phyloP scores from a whole-genome alignment of 1,140 invertebrate species.

The Meloidogyne floridensis region DNA sequence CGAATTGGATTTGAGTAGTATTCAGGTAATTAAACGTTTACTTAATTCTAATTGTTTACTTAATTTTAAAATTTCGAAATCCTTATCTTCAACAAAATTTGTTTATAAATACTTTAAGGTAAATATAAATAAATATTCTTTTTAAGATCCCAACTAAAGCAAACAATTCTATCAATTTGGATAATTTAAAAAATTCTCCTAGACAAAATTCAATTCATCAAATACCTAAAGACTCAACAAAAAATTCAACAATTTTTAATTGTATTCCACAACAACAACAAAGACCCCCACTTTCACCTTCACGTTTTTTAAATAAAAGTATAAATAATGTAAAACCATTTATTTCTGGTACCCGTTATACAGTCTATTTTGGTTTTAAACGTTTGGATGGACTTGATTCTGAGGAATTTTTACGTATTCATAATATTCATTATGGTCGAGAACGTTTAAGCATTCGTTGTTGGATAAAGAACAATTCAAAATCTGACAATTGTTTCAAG shows the following conservation, averaged over 20 bases:
- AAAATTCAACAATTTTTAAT: background rate
- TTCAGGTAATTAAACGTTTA: background rate
- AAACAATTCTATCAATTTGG: background rate
- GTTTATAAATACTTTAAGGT: too few species aligned
- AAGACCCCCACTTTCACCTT: constrained; percentile 2
- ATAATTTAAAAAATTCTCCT: background rate
- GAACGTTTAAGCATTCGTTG: constrained; percentile 25
- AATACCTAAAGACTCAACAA: background rate
- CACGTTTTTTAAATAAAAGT: background rate
- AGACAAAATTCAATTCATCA: background rate
- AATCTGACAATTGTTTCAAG: constrained; percentile 5
- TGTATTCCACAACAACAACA: background rate
- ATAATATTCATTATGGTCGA: constrained; percentile 11
- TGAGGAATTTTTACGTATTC: constrained; percentile 17
- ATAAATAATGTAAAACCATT: background rate
- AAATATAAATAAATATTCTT: background rate
- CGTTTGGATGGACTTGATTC: constrained; percentile 23
- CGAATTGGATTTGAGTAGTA: constrained; percentile 18
- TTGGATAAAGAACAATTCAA: background rate
- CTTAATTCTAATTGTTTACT: background rate
- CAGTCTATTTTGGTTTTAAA: constrained; percentile 21
- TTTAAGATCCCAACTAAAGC: background rate
- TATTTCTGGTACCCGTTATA: background rate
- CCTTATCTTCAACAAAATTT: too few species aligned
- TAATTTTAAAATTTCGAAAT: too few species aligned